These are phyloP conservation scores for Platyscapa corneri DNA, from an alignment of 1,140 invertebrate genomes.

Conservation along the genomic window DNA sequence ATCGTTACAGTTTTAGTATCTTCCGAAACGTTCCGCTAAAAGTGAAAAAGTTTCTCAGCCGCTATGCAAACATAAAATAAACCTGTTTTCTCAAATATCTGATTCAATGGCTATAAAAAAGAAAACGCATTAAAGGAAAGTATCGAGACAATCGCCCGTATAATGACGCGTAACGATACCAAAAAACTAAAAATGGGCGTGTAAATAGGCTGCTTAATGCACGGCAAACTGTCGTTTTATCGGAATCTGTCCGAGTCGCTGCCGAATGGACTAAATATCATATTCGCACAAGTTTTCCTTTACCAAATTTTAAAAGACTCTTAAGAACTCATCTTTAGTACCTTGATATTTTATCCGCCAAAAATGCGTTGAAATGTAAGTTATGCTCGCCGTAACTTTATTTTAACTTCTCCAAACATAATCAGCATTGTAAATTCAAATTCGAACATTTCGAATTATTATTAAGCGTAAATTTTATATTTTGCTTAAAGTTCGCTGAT, in stretches of 20 bases:
- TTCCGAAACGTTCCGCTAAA: not conserved
- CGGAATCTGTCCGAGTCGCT: slow-evolving; percentile 18
- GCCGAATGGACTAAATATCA: slow-evolving; percentile 1
- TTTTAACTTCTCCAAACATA: not conserved
- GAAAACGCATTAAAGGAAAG: slow-evolving; percentile 7
- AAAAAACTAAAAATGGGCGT: slow-evolving; percentile 34
- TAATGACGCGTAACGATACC: slow-evolving; percentile 29
- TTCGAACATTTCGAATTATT: not conserved
- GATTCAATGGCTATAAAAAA: not conserved
- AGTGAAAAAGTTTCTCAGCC: slow-evolving; percentile 1
- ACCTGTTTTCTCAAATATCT: not conserved
- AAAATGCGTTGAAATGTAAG: not conserved
- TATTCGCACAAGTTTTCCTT: slow-evolving; percentile 29
- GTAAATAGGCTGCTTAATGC: slow-evolving; percentile 43
- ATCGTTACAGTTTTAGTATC: slow-evolving; percentile 9
- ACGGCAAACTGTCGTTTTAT: slow-evolving; percentile 36
- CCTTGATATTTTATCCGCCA: slow-evolving; percentile 8
- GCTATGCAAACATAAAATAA: not conserved
- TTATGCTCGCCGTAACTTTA: not conserved
- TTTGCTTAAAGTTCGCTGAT: no score
- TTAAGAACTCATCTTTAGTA: slow-evolving; percentile 26
- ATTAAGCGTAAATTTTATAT: no score
- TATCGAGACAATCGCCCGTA: not conserved
- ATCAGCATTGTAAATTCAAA: not conserved
- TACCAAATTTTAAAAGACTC: slow-evolving; percentile 12